Base-by-base conservation (phyloP, 2,113 vertebrate genomes). In the Notarius quadriscutis region DNA sequence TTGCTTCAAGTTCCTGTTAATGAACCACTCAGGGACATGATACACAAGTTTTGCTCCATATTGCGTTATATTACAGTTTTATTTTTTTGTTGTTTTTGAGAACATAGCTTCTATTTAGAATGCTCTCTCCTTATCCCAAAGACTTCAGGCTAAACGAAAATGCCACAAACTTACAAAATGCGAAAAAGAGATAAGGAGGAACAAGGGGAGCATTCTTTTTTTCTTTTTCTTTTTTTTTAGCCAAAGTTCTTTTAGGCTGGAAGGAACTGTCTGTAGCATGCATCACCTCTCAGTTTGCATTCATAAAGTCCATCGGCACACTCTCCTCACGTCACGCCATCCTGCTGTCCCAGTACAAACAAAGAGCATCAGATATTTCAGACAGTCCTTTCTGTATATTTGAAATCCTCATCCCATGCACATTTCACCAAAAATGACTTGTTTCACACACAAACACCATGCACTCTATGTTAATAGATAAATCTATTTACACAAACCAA, bases 141-240 rank as follows among this genome's bases (percentile, higher is more conserved):
- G 91, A 92, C 84, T 82, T 92, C 92, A 92, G 82, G 91, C 93
- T 89, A 48, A 92, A 89, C 92, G 91, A 95, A 93, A 92, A 95
- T 91, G 91, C 91, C 92, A 92, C 50, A 58, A 80, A 87, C 87
- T 18, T 1, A 80, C 12, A 87, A 60, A 17, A 48, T 67, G 15
- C 53, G 41, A 20, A 25, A 86, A 86, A 88, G 84, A 55, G 60
- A 57, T 91, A 55, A 94, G 92, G 93, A 81, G 89, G 75, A 72
- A 93, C 91, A 95, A 93, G 90, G 90, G 90, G 87, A 53, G 87
- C 91, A 88, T 92, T 93, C 92, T 93, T 84, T 84, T 83, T 87
- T 88, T 27, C 34, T n/a, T 20, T 22, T 62, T 80, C 4, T 41
- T 41, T 22, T 25, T 50, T 87, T 57, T 51, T 15, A 62, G 48